Conservation (phyloP, 2,113 vertebrate genomes). For the Daphoenositta chrysoptera region DNA sequence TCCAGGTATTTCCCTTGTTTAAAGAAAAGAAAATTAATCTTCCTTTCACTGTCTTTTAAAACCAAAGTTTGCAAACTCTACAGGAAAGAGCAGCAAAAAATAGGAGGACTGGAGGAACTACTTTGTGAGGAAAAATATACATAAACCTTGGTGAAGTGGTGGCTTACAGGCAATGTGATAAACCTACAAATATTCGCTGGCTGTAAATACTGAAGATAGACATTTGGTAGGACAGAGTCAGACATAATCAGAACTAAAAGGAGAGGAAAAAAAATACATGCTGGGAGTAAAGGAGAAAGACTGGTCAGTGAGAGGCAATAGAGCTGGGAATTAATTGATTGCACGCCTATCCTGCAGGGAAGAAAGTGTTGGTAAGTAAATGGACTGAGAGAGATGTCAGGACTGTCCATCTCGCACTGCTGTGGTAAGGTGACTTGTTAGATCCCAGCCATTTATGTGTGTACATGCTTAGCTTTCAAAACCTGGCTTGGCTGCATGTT, state of each 20-base stretch:
- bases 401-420: neutral
- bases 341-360: neutral
- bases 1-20: neutral
- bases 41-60: neutral
- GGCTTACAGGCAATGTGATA: neutral
- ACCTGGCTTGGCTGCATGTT: neutral
- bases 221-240: neutral
- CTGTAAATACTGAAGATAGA: neutral
- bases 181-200: constrained; percentile 23
- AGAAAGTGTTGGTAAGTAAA: neutral
- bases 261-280: neutral
- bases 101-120: neutral
- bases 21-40: neutral
- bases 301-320: neutral
- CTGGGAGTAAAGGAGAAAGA: neutral
- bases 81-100: neutral
- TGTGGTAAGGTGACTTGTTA: neutral
- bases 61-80: neutral
- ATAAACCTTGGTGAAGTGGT: neutral
- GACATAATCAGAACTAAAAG: neutral
- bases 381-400: neutral
- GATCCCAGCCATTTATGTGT: neutral
- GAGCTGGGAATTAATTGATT: neutral
- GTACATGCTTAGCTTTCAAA: neutral
- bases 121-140: neutral